Percentiles rank a stretch among this genome's conserved stretches.
Conservation (phyloP, 2,888 invertebrate genomes). For the Oasisia sp. region DNA sequence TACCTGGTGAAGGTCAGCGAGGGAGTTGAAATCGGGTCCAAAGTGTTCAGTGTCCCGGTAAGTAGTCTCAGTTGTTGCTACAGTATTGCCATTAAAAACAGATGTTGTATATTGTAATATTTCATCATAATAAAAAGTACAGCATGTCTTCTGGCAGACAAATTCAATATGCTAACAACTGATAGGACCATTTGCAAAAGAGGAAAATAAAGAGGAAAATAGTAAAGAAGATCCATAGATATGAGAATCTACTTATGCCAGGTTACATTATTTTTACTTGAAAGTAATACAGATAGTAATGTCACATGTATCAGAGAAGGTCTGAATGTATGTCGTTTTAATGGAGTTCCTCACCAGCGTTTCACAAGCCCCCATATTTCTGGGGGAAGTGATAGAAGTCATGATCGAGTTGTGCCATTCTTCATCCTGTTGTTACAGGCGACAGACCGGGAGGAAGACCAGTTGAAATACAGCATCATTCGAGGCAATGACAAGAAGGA, state of each 20-base stretch:
- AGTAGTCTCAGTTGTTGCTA: conserved; percentile 30
- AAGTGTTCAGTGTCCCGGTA: conserved; percentile 48
- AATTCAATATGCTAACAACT: not conserved
- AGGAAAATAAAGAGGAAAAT: no score
- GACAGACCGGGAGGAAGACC: conserved; percentile 45
- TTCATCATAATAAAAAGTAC: not conserved
- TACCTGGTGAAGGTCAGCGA: conserved; percentile 55
- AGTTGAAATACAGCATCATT: conserved; percentile 40
- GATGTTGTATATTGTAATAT: not conserved
- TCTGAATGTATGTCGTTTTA: no score
- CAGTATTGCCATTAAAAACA: not conserved
- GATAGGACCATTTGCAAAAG: no score
- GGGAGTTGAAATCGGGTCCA: conserved; percentile 45
- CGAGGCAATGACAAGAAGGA: conserved; percentile 38
- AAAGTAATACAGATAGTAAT: not conserved
- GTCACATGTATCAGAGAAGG: not conserved
- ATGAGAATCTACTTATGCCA: not conserved
- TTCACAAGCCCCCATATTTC: no score
- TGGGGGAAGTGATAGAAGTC: not conserved
- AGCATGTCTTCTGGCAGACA: not conserved
- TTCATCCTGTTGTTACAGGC: conserved; percentile 38
- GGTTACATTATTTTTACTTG: not conserved
- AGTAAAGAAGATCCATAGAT: no score
- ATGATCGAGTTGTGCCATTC: not conserved
- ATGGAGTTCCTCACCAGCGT: no score